phyloP scores from a whole-genome alignment of 2,113 vertebrate genomes.

The Speoplatyrhinus poulsoni region DNA sequence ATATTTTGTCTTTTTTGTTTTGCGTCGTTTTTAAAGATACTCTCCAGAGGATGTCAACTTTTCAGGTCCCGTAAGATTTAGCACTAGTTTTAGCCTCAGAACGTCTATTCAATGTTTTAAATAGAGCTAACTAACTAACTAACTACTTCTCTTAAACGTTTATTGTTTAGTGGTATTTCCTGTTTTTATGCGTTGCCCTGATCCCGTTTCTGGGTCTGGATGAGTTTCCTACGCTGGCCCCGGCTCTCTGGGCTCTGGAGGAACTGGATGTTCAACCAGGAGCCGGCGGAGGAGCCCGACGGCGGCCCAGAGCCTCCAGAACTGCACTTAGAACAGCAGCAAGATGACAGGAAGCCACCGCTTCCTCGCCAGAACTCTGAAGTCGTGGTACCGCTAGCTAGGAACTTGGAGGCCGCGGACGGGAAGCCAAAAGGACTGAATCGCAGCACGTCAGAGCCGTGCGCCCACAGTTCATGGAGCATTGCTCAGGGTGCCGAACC shows the following conservation, averaged over 20 bases:
- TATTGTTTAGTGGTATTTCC: conserved; percentile 48
- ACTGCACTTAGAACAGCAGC: background rate
- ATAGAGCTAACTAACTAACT: too few relatives aligned
- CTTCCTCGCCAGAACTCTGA: conserved; percentile 21
- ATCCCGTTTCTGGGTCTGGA: conserved; percentile 60
- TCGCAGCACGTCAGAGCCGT: conserved; percentile 40
- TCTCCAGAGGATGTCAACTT: conserved; percentile 23
- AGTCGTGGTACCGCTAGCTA: conserved; percentile 1
- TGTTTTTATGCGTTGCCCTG: conserved; percentile 46
- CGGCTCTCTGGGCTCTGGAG: conserved; percentile 84
- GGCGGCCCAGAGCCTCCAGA: conserved; percentile 19
- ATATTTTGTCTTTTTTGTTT: background rate
- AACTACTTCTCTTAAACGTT: conserved; percentile 35
- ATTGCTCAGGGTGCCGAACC: background rate
- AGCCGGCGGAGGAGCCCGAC: conserved; percentile 66
- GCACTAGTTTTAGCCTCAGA: conserved; percentile 8
- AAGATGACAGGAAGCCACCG: background rate
- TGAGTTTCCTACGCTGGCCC: conserved; percentile 82
- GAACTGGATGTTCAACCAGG: conserved; percentile 90
- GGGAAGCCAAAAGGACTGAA: conserved; percentile 15
- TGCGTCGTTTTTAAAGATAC: conserved; percentile 14
- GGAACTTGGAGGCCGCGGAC: background rate
- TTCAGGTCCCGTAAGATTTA: conserved; percentile 23
- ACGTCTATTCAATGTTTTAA: conserved; percentile 26
- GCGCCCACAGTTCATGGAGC: conserved; percentile 4